Percentiles rank a stretch among this genome's conserved stretches.
These are phyloP conservation scores for Drosophila melanica DNA, from an alignment of 1,140 invertebrate species.

Conservation along the genomic window DNA sequence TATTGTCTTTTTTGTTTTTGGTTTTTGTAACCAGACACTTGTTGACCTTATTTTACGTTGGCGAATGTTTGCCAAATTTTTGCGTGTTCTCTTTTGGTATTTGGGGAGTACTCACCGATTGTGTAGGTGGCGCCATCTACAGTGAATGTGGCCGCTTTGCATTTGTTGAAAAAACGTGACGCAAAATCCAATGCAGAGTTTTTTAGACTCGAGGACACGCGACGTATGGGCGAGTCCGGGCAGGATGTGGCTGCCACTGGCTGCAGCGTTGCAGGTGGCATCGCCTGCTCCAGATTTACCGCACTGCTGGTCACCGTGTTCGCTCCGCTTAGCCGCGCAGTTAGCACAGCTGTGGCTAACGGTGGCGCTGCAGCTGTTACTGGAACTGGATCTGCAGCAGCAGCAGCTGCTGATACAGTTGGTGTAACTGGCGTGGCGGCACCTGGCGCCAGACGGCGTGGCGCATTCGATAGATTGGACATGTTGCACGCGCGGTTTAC, in stretches of 20 bases:
- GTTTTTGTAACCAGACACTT: conserved; percentile 58
- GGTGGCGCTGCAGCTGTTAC: conserved; percentile 11
- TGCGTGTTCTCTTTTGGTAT: background rate
- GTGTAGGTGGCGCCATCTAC: conserved; percentile 91
- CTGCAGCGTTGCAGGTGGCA: conserved; percentile 10
- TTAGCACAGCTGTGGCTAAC: conserved; percentile 45
- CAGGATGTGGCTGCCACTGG: conserved; percentile 64
- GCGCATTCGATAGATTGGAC: conserved; percentile 64
- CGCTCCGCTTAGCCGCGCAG: conserved; percentile 56
- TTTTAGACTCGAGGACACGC: conserved; percentile 78
- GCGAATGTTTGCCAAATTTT: background rate
- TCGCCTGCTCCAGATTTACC: conserved; percentile 31
- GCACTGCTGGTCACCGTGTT: conserved; percentile 58
- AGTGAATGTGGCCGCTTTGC: conserved; percentile 91
- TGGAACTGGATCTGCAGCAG: conserved; percentile 8
- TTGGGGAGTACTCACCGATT: conserved; percentile 87
- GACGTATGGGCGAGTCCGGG: conserved; percentile 78
- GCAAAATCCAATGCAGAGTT: conserved; percentile 80
- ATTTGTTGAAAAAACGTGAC: conserved; percentile 89
- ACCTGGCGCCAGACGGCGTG: conserved; percentile 72
- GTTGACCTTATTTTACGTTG: conserved; percentile 51
- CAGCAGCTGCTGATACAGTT: background rate
- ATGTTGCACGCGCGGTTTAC: conserved; percentile 46
- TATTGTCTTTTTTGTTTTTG: background rate
- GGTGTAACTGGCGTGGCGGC: conserved; percentile 64